A percentile compares a stretch with the other conserved stretches of the same genome.
phyloP scores from a whole-genome alignment of 64 coral and sea anemone genomes.

The Stichodactyla mertensii region DNA sequence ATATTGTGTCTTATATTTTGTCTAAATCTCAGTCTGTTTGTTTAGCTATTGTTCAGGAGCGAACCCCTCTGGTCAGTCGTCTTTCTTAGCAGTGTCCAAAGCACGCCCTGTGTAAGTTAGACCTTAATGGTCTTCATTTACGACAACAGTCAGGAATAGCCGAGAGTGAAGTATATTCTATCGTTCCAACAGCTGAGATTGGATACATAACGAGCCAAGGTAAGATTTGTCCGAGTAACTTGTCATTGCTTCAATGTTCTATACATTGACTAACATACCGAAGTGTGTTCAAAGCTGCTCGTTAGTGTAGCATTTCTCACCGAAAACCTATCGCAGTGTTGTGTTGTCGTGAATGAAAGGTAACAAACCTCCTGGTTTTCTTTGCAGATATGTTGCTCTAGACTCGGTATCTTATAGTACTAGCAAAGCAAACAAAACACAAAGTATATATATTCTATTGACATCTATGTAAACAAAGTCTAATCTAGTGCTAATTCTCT shows the following conservation, averaged over 20 bases:
- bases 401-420: neutral
- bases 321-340: neutral
- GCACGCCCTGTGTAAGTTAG: constrained; percentile 60
- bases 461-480: constrained; percentile 8
- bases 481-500: neutral
- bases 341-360: neutral
- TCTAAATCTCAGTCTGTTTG: constrained; percentile 99
- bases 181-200: neutral
- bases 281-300: neutral
- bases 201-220: neutral
- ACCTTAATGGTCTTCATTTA: neutral
- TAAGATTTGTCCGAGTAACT: neutral
- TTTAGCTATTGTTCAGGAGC: constrained; percentile 94
- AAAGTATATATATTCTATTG: neutral
- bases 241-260: neutral
- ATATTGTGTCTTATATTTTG: constrained; percentile 99
- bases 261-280: neutral
- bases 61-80: constrained; percentile 70
- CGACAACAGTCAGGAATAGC: neutral
- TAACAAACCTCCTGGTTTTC: neutral
- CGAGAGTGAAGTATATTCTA: neutral
- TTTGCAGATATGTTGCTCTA: neutral
- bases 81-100: constrained; percentile 62
- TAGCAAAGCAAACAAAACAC: neutral
- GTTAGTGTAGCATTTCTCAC: neutral